phyloP scores from a whole-genome alignment of 2,113 vertebrate species.

The Corydoras maculifer region DNA sequence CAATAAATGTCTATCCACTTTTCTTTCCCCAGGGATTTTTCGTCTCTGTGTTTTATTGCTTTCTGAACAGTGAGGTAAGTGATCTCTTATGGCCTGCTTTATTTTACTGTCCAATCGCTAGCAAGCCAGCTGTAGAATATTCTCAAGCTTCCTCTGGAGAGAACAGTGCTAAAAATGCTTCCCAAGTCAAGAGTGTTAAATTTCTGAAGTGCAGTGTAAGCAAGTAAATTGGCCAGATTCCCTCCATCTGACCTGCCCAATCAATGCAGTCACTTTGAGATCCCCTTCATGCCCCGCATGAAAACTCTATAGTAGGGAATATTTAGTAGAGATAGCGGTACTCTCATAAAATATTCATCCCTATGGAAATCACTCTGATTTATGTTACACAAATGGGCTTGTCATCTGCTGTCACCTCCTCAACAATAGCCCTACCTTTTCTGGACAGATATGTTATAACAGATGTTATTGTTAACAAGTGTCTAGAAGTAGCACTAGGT shows the following conservation, averaged over 20 bases:
- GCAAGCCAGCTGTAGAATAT: conserved; percentile 78
- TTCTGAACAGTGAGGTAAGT: conserved; percentile 46
- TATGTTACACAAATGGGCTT: conserved; percentile 11
- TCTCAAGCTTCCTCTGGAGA: conserved; percentile 92
- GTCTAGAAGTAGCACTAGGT: too few relatives aligned
- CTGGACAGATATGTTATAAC: too few relatives aligned
- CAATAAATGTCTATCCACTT: background rate
- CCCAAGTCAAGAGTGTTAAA: conserved; percentile 4
- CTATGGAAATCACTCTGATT: conserved; percentile 12
- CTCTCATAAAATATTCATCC: conserved; percentile 29
- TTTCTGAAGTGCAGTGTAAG: conserved; percentile 13
- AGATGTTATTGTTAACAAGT: too few relatives aligned
- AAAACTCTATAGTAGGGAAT: background rate
- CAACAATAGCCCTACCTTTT: too few relatives aligned
- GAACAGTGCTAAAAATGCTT: conserved; percentile 47
- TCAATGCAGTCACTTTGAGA: conserved; percentile 20
- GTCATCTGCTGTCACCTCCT: background rate
- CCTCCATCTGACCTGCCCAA: conserved; percentile 9
- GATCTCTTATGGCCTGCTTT: conserved; percentile 7
- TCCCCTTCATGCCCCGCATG: conserved; percentile 1
- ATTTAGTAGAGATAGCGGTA: conserved; percentile 11
- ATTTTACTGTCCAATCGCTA: background rate
- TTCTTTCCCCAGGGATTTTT: conserved; percentile 38
- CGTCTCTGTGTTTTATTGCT: conserved; percentile 46
- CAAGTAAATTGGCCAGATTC: conserved; percentile 21